phyloP scores from a whole-genome alignment of 92 coral and sea anemone species.

The Epizoanthus fatuus region DNA sequence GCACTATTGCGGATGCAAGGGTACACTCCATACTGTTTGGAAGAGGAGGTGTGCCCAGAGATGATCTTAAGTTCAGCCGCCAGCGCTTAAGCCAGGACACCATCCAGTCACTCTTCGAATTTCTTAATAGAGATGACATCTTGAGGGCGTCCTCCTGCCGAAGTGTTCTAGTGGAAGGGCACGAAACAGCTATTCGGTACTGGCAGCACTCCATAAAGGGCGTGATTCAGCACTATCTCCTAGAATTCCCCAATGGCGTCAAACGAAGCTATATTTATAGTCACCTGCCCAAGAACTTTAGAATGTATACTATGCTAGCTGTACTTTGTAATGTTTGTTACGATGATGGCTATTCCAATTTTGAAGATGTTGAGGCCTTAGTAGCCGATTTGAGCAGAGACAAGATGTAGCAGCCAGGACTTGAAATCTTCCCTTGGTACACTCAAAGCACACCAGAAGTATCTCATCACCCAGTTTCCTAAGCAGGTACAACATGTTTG shows the following conservation, averaged over 20 bases:
- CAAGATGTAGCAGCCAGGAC: background rate
- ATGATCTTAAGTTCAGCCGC: conserved; percentile 42
- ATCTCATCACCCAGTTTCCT: conserved; percentile 10
- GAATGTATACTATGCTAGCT: conserved; percentile 48
- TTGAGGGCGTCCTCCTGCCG: conserved; percentile 55
- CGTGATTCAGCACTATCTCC: conserved; percentile 27
- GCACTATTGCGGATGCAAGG: conserved; percentile 48
- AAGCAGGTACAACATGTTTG: background rate
- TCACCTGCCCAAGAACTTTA: conserved; percentile 36
- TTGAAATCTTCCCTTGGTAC: background rate
- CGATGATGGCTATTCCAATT: conserved; percentile 40
- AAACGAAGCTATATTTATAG: conserved; percentile 44
- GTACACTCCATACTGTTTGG: conserved; percentile 61
- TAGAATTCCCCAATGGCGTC: conserved; percentile 35
- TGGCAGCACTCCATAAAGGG: conserved; percentile 54
- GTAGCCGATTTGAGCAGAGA: background rate
- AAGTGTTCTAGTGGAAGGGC: conserved; percentile 55
- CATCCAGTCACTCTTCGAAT: conserved; percentile 49
- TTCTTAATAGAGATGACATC: conserved; percentile 44
- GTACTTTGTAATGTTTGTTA: conserved; percentile 49
- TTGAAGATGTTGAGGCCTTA: conserved; percentile 7
- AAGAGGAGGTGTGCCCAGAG: conserved; percentile 46
- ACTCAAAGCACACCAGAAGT: background rate
- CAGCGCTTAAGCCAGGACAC: conserved; percentile 47
- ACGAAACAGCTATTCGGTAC: conserved; percentile 60